Base-by-base conservation (phyloP, 2,888 invertebrate genomes). In the Andrena minutula region DNA sequence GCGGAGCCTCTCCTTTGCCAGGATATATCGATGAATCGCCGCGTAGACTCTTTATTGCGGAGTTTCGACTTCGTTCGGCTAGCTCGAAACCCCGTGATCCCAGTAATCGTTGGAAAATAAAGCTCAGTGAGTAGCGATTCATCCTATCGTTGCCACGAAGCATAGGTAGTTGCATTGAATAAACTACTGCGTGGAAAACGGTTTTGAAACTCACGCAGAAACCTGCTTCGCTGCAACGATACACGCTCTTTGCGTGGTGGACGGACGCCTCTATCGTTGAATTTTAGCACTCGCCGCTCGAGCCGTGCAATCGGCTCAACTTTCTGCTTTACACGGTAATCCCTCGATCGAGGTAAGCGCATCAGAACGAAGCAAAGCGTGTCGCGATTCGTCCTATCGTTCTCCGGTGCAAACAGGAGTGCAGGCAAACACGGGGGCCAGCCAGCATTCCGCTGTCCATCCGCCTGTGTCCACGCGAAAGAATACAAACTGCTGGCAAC, bases 401-500 rank as follows among this genome's bases (percentile, higher is more conserved):
- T 26, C 20, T 20, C 30, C 8, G 2, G 10, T 10, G 64, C 58
- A 64, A 79, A 79, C 63, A 70, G 28, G 23, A 60, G 41, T 7
- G 10, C 53, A 10, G 20, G 23, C 47, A 30, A 30, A 35, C 72
- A 47, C 30, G 56, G 10, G 32, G 28, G 28, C 5, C 49, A 23
- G 53, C 41, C 10, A 28, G 28, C 10, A 41, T 30, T 23, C 1
- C 28, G 16, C 1, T 35, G 51, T n/a, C 6, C 41, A 16, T n/a
- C 32, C 30, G 41, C 41, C 72, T 65, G 51, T 8, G 61, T 35
- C 32, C 32, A 6, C 26, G 66, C 35, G 23, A 20, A 35, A 65
- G 41, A 56, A 49, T 49, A 65, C 60, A 41, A 28, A 61, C 79
- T 47, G 26, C 47, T 61, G 32, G 53, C 61, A 10, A 49, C 51